phyloP scores from a whole-genome alignment of 2,113 vertebrate genomes.

The Ammospiza caudacuta region DNA sequence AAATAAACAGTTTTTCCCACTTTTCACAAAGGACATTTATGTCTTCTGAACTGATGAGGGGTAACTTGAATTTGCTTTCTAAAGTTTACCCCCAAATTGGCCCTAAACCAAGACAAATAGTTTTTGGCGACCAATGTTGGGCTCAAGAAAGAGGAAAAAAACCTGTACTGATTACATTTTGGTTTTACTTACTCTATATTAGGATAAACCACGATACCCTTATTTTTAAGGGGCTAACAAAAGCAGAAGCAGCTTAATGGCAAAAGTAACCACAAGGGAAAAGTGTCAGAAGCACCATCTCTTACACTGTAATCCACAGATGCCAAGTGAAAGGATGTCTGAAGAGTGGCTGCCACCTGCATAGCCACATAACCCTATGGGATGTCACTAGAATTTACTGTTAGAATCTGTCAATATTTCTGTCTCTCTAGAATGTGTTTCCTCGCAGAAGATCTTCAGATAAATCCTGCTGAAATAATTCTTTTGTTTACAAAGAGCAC shows the following conservation, averaged over 20 bases:
- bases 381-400: background rate
- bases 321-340: background rate
- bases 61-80: background rate
- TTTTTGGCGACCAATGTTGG: rapidly evolving
- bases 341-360: background rate
- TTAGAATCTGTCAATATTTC: background rate
- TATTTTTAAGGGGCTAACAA: background rate
- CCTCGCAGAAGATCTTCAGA: background rate
- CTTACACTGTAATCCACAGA: background rate
- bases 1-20: background rate
- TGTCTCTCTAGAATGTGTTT: background rate
- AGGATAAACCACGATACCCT: background rate
- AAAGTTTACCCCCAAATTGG: background rate
- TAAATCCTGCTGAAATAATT: background rate
- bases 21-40: background rate
- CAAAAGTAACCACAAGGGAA: background rate
- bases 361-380: background rate
- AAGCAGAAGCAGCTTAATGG: background rate
- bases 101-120: background rate
- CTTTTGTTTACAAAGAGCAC: background rate
- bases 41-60: background rate
- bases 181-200: background rate
- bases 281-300: background rate
- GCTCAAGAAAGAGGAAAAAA: background rate
- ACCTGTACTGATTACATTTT: background rate